These are phyloP conservation scores for Synodontis membranacea DNA, from an alignment of 2,113 vertebrate genomes.

Conservation along the genomic window DNA sequence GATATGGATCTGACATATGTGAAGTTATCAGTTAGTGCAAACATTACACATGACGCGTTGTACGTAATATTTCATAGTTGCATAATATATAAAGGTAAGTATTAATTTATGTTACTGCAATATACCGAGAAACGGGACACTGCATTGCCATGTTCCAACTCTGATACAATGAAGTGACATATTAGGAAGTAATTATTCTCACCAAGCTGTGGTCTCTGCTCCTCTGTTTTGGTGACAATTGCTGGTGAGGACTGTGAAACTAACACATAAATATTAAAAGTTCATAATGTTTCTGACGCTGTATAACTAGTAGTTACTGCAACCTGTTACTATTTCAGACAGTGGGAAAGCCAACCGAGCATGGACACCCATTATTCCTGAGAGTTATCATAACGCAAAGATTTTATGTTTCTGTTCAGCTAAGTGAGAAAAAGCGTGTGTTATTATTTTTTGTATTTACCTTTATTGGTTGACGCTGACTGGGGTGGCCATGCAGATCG, in stretches of 20 bases:
- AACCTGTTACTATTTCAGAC: not conserved
- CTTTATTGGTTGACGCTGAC: slow-evolving; percentile 76
- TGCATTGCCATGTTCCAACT: not conserved
- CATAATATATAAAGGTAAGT: not conserved
- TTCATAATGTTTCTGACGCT: slow-evolving; percentile 1
- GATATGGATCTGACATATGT: slow-evolving; percentile 78
- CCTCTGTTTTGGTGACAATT: slow-evolving; percentile 84
- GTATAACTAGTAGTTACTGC: not conserved
- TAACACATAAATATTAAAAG: slow-evolving; percentile 47
- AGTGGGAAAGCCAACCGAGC: not conserved
- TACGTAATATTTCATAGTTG: not conserved
- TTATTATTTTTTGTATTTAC: slow-evolving; percentile 58
- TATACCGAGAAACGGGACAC: not conserved
- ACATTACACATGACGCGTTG: not conserved
- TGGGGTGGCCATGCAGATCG: slow-evolving; percentile 81
- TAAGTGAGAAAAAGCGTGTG: not conserved
- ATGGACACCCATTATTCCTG: not conserved
- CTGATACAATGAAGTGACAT: slow-evolving; percentile 4
- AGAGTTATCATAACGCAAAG: not conserved
- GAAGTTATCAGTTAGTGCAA: not conserved
- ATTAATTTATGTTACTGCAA: not conserved
- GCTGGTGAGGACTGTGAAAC: slow-evolving; percentile 80
- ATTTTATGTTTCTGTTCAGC: not conserved
- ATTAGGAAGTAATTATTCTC: slow-evolving; percentile 20
- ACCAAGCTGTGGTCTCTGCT: slow-evolving; percentile 86